Base-by-base conservation (phyloP, 2,113 vertebrate genomes). In the Pseudopipra pipra region DNA sequence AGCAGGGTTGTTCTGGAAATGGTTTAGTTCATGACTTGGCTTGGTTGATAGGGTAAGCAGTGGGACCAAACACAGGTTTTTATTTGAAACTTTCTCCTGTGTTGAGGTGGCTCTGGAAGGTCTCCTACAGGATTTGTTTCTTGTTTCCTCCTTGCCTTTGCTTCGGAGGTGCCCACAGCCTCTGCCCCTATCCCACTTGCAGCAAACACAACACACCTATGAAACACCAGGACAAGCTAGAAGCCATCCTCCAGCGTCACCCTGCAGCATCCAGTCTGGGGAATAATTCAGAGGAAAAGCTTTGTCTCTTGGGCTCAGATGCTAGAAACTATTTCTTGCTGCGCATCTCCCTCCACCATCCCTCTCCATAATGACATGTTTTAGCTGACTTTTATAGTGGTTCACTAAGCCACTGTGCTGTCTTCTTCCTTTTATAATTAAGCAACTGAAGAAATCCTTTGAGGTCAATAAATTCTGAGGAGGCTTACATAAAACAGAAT, bases 371-470 rank as follows among this genome's bases (percentile, higher is more conserved):
- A 81, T 37, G 80, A 85, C 96, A 93, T 54, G 27, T 85, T 96
- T 96, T 96, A 97, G 86, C 89, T 96, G 94, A 78, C 79, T 97
- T 94, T 96, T 95, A 89, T 97, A 91, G 93, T 71, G 62, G 89
- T 93, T 95, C 21, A 7, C 79, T 80, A 97, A 95, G 77, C 87
- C 95, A 97, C 95, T 93, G 91, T 96, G 93, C 95, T 97, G 94
- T 97, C 97, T 89, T 98, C 97, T 98, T 97, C 95, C 95, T 98
- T 96, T 96, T 97, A 96, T 98, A 98, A 98, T 98, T 98, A 98
- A 98, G 97, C 97, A 98, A 98, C 97, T 94, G 30, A 55, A 98
- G 97, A 97, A 98, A 97, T 98, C 98, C 97, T 97, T 75, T 93
- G 98, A 97, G 98, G 97, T 97, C 95, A 76, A 97, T 98, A 98